Evolutionary conservation across 2,113 vertebrate species (phyloP), one percentile per base, ranked within the genome.

Genomic region (Desmodus rotundus): DNA sequence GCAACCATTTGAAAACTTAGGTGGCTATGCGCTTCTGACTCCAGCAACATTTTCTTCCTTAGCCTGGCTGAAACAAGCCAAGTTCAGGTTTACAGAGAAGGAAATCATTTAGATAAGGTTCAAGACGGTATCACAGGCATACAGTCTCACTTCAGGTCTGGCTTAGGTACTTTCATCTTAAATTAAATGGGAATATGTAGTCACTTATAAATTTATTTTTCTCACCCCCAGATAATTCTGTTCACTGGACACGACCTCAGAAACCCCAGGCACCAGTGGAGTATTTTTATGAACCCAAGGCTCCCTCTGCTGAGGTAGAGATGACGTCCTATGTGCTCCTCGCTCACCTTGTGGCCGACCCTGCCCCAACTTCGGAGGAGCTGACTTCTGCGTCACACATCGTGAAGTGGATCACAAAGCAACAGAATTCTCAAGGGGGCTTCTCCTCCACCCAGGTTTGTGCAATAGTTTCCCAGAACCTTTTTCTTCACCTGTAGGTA

Each of bases 381-480:
- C 96, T 98, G 24, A 73, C 19, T 28, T 70, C 89, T 6, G 97
- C 97, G 28, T 73, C 76, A 0, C 38, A 12, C 80, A 98, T 97
- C 1, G 94, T 98, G 19, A 96, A 95, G 56, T 98, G 98, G 98
- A 74, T 99, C 78, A 95, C 11, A 58, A 98, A 97, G 88, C 98
- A 98, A 68, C 98, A 98, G 95, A 98, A 99, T 41, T 93, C 98
- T 38, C 97, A 98, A 0, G 98, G 98, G 7, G 98, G 98, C 45
- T 98, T 98, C 96, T 97, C 98, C 41, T 98, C 98, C 38, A 98
- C 98, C 2, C 98, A 98, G 98, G 98, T 98, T 68, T 2, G 95
- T 90, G 31, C 61, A 63, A 31, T 12, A 61, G 41, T n/a, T 87
- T 50, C 14, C 28, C 61, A 45, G 54, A 89, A 58, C 14, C 9